Evolutionary conservation across 2,113 vertebrate genomes (phyloP).

Genomic region (Ailuropoda melanoleuca): DNA sequence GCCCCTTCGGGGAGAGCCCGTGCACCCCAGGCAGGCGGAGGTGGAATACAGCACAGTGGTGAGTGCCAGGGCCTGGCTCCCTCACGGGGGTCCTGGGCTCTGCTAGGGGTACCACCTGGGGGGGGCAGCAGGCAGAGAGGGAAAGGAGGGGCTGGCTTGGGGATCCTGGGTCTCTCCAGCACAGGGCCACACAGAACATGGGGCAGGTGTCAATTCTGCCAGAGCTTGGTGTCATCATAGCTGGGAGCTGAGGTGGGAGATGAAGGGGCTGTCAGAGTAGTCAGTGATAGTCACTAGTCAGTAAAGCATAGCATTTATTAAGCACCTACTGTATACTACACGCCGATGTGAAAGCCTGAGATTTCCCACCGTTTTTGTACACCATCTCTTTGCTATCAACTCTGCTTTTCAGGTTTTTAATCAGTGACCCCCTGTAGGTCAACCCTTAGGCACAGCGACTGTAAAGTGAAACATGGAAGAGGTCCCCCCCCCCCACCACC

Average conservation of each 20-base stretch:
- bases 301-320: background rate
- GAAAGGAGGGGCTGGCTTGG: background rate
- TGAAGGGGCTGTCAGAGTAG: background rate
- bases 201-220: background rate
- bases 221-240: background rate
- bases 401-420: background rate
- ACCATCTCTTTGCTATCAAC: background rate
- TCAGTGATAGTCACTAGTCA: background rate
- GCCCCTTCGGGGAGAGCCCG: rapidly evolving
- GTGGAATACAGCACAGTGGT: conserved; percentile 57
- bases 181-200: background rate
- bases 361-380: too few species aligned
- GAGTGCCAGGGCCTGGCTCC: background rate
- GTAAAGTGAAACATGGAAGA: background rate
- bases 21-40: rapidly evolving
- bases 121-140: background rate
- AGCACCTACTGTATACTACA: background rate
- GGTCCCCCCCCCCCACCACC: background rate
- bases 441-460: background rate
- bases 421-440: rapidly evolving
- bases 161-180: background rate
- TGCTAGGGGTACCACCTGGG: rapidly evolving
- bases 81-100: rapidly evolving
- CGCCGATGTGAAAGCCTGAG: rapidly evolving
- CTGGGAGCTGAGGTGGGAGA: rapidly evolving